These are phyloP conservation scores for Thera obeliscata DNA, from an alignment of 2,888 invertebrate species.

Conservation along the genomic window DNA sequence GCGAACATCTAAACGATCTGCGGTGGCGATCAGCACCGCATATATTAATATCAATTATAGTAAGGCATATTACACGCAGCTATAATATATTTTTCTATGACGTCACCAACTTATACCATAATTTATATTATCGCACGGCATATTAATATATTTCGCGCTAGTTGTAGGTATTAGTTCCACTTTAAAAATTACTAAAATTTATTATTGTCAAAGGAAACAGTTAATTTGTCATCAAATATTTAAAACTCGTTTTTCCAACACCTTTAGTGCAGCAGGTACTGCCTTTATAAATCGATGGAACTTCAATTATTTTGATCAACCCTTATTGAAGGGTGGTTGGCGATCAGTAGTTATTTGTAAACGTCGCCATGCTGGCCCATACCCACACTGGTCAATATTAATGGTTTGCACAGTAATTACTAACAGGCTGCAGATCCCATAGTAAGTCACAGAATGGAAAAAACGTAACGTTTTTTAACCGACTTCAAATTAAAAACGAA, in stretches of 20 bases:
- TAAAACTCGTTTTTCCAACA: background rate
- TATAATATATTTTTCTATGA: too few relatives aligned
- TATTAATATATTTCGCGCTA: too few relatives aligned
- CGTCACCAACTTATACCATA: too few relatives aligned
- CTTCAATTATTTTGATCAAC: slow-evolving; percentile 12
- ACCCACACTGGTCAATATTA: slow-evolving; percentile 21
- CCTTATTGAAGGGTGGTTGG: slow-evolving; percentile 14
- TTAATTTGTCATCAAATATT: slow-evolving; percentile 3
- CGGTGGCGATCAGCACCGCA: too few relatives aligned
- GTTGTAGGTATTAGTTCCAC: background rate
- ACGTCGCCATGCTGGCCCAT: slow-evolving; percentile 11
- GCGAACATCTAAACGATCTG: too few relatives aligned
- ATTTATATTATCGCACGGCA: too few relatives aligned
- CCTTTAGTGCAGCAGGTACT: slow-evolving; percentile 3
- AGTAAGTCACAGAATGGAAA: slow-evolving; percentile 9
- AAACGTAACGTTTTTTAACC: background rate
- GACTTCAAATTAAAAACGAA: background rate
- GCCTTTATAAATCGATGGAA: slow-evolving; percentile 4
- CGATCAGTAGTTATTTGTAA: slow-evolving; percentile 22
- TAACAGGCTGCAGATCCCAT: slow-evolving; percentile 17
- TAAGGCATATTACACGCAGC: too few relatives aligned
- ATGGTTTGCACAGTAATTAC: slow-evolving; percentile 22
- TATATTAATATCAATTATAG: too few relatives aligned
- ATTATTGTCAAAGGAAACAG: slow-evolving; percentile 1
- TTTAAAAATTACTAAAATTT: background rate